Base-by-base conservation (phyloP, 1,140 invertebrate genomes). In the Drosophila asahinai region DNA sequence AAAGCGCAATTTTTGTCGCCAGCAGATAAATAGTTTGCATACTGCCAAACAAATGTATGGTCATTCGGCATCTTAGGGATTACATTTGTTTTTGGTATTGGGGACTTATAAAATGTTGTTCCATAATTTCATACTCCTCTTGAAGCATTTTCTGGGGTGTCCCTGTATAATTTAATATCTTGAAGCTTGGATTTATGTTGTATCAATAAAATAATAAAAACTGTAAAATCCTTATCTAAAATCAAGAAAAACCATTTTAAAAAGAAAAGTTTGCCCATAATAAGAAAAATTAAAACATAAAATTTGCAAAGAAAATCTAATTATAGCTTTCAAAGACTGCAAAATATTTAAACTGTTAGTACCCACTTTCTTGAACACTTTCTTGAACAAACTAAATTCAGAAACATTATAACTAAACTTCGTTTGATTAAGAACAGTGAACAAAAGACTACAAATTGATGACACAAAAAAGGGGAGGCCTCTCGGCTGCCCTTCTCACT, bases 361-460 rank as follows among this genome's bases (percentile, higher is more conserved):
- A 38, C 33, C n/a, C 14, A 15, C 17, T 25, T 25, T 25, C 22
- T 22, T 22, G 22, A 22, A 19, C 19, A 19, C 19, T 22, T n/a
- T 22, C 33, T n/a, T n/a, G 1, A 33, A 33, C 33, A 19, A 22
- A 54, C 30, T 14, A 14, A 36, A 6, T 54, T 54, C 19, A 5
- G 33, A 22, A 40, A 40, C 14, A 33, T n/a, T 22, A 33, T 19
- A 33, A 51, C 43, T 12, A 33, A 11, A 15, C 27, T 30, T 22
- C 9, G 9, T 61, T 33, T 12, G 11, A 33, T 40, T 43, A 43
- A 30, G 5, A 70, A 27, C 40, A 11, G 9, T n/a, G 0, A 36
- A 25, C 19, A 38, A 17, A 12, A 54, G 36, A 45, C 65, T 38
- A 17, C 15, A 67, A 36, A 52, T 27, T 19, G 48, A 49, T 33